Evolutionary conservation across 2,113 vertebrate species (phyloP), one percentile per base, ranked within the genome.

Genomic region (Oryzias javanicus): DNA sequence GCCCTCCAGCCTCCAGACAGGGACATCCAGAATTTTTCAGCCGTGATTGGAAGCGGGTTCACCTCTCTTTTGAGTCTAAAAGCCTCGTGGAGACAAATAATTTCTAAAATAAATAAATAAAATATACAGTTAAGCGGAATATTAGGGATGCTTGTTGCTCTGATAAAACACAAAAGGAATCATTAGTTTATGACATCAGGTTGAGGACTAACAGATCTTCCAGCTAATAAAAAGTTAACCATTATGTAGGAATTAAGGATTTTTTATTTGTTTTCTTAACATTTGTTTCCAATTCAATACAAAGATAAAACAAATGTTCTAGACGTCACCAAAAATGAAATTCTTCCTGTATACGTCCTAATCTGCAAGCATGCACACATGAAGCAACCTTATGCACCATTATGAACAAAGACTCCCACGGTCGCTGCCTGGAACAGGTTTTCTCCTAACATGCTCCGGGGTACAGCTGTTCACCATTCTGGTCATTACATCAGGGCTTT

Each of bases 71-170:
- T 64, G 55, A 79, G 74, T 73, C 72, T 60, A 73, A 53, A 60
- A 76, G 76, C 51, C 60, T 67, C 78, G 68, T 63, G 74, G 83
- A 87, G 76, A 76, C 82, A 76, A 81, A 85, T 86, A 64, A 63
- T 72, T 77, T 81, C 73, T 56, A 17, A 74, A 79, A 76, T 67
- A 67, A 55, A 76, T 75, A 70, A 56, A n/a, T 72, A 79, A 76
- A 69, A 67, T 55, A 78, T 77, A 72, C 69, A 68, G 78, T 79
- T 70, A 76, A 72, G 82, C 78, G 76, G 60, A 74, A 70, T 80
- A 79, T 84, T 82, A 70, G 74, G 42, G 55, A 51, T 40, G 60
- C 12, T 15, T 60, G 64, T 51, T 48, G 69, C 73, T 71, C 13
- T 46, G 81, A 65, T 57, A 61, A 35, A 60, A 76, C 66, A 79